A percentile compares a stretch with the other conserved stretches of the same genome.
Conservation (phyloP, 1,140 invertebrate species). For the Drosophila bipectinata region DNA sequence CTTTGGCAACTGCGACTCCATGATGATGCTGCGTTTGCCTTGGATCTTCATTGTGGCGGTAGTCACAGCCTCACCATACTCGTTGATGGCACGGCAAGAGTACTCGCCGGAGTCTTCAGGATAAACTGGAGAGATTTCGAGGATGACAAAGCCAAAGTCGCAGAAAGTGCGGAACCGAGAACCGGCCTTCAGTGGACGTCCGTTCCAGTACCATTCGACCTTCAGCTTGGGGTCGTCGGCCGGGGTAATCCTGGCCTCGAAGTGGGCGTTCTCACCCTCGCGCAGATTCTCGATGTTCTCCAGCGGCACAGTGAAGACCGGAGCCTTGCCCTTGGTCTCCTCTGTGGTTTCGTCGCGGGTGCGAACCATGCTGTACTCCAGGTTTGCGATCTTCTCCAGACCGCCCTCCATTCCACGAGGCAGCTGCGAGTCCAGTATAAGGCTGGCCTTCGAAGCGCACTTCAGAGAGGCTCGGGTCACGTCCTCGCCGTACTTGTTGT, state of each 20-base stretch:
- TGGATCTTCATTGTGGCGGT: slow-evolving; percentile 95
- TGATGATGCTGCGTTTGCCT: slow-evolving; percentile 95
- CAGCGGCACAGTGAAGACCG: slow-evolving; percentile 95
- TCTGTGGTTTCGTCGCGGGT: slow-evolving; percentile 88
- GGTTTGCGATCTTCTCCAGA: slow-evolving; percentile 94
- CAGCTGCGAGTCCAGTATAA: slow-evolving; percentile 97
- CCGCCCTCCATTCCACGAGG: slow-evolving; percentile 97
- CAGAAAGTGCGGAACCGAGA: slow-evolving; percentile 97
- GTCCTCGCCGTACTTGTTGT: slow-evolving; percentile 96
- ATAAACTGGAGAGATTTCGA: slow-evolving; percentile 97
- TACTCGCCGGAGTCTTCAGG: slow-evolving; percentile 97
- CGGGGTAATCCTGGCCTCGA: slow-evolving; percentile 96
- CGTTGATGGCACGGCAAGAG: slow-evolving; percentile 94
- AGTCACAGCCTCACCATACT: slow-evolving; percentile 97
- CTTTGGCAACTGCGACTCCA: slow-evolving; percentile 95
- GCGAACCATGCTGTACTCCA: slow-evolving; percentile 94
- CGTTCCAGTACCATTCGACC: slow-evolving; percentile 98
- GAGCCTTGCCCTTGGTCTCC: slow-evolving; percentile 91
- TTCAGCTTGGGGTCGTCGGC: slow-evolving; percentile 97
- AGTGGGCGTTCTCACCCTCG: slow-evolving; percentile 96
- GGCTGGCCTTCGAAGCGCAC: slow-evolving; percentile 94
- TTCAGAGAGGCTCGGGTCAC: slow-evolving; percentile 93
- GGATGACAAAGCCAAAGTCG: slow-evolving; percentile 97
- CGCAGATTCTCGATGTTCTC: slow-evolving; percentile 93
- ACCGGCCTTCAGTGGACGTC: slow-evolving; percentile 93